A percentile compares a stretch with the other conserved stretches of the same genome.
Evolutionary conservation across 2,888 invertebrate genomes (phyloP).

Genomic region (Cinara cedri): DNA sequence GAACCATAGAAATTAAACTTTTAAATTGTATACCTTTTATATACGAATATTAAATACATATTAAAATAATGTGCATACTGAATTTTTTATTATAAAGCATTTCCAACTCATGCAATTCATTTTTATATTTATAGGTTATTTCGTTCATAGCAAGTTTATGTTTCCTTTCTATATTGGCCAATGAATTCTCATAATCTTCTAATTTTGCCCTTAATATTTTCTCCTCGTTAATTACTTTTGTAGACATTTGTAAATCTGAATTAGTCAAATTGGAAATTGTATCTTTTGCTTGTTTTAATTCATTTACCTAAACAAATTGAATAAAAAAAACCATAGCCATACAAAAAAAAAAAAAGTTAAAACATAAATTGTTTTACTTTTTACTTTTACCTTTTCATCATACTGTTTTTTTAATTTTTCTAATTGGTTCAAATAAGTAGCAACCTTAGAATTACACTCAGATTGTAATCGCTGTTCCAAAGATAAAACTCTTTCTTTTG

Average conservation of each 20-base stretch:
- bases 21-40: background rate
- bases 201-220: constrained; percentile 37
- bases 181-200: constrained; percentile 42
- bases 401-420: constrained; percentile 40
- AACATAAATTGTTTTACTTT: background rate
- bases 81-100: constrained; percentile 44
- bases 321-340: too few relatives aligned
- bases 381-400: constrained; percentile 36
- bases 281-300: constrained; percentile 50
- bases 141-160: constrained; percentile 48
- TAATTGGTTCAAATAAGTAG: constrained; percentile 33
- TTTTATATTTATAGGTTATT: constrained; percentile 45
- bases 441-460: constrained; percentile 37
- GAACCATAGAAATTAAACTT: background rate
- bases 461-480: constrained; percentile 40
- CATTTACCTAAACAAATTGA: constrained; percentile 9
- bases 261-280: constrained; percentile 27
- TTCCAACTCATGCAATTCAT: constrained; percentile 46
- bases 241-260: constrained; percentile 19
- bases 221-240: constrained; percentile 29
- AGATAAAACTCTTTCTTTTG: constrained; percentile 45
- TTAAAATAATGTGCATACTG: constrained; percentile 21
- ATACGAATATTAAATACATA: too few relatives aligned
- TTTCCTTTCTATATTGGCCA: constrained; percentile 43
- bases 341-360: background rate